Conservation (phyloP, 2,888 invertebrate species). For the Tuta absoluta region DNA sequence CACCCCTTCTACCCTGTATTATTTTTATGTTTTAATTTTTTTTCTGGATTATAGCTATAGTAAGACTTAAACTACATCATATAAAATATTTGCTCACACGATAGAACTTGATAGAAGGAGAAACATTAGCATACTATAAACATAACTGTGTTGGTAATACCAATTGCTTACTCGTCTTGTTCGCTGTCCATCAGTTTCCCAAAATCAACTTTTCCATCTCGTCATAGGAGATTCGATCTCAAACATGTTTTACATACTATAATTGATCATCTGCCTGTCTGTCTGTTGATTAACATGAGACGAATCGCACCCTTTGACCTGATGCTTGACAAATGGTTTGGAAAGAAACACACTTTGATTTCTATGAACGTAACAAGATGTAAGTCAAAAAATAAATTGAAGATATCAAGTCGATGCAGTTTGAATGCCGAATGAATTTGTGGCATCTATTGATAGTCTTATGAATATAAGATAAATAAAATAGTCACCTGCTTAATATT, state of each 20-base stretch:
- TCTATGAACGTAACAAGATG: conserved; percentile 15
- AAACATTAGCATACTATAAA: not conserved
- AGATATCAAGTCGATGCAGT: not conserved
- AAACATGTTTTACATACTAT: conserved; percentile 46
- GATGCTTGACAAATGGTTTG: conserved; percentile 63
- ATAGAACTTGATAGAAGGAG: too few relatives aligned
- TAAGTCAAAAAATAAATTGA: conserved; percentile 22
- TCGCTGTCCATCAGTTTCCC: conserved; percentile 15
- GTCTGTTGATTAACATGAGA: conserved; percentile 65
- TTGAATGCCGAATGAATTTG: not conserved
- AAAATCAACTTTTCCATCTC: conserved; percentile 14
- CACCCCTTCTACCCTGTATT: too few relatives aligned
- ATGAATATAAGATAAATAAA: not conserved
- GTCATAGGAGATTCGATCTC: conserved; percentile 13
- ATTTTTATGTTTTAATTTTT: too few relatives aligned
- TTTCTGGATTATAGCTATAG: too few relatives aligned
- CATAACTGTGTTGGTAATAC: not conserved
- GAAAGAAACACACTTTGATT: conserved; percentile 20
- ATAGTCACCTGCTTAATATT: too few relatives aligned
- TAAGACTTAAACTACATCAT: too few relatives aligned
- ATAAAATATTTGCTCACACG: too few relatives aligned
- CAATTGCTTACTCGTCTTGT: not conserved
- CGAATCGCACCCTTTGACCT: conserved; percentile 67
- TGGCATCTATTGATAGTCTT: not conserved
- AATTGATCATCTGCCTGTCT: conserved; percentile 65